Percentiles rank a stretch among this genome's conserved stretches.
Conservation (phyloP, 2,888 invertebrate genomes). For the Stenchaetothrips biformis region DNA sequence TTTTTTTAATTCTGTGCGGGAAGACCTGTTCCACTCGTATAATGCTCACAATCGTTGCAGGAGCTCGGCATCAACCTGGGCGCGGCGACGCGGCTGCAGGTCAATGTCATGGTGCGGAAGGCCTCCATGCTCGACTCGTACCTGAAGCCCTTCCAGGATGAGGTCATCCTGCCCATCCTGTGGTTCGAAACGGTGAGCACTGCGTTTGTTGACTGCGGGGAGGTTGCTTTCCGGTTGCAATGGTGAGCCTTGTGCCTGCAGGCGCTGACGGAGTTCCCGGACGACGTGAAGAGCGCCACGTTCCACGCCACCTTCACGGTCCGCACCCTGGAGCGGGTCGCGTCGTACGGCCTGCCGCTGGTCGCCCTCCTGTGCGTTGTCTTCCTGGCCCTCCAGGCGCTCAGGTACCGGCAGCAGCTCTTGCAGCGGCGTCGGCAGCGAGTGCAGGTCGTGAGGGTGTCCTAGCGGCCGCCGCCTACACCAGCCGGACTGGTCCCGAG, state of each 20-base stretch:
- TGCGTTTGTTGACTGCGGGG: neutral
- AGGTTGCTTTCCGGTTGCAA: neutral
- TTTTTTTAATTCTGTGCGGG: too few species aligned
- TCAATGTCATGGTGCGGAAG: conserved; percentile 64
- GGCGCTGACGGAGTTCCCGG: neutral
- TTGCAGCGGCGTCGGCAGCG: neutral
- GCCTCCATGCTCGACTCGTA: conserved; percentile 47
- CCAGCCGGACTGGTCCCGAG: too few species aligned
- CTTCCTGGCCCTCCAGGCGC: neutral
- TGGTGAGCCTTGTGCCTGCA: neutral
- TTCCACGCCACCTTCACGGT: conserved; percentile 9
- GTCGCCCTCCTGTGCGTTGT: neutral
- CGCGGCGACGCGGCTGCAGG: conserved; percentile 48
- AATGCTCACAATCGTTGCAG: conserved; percentile 33
- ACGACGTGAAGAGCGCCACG: neutral
- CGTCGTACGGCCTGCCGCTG: neutral
- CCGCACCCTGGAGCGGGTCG: neutral
- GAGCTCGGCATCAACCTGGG: conserved; percentile 39
- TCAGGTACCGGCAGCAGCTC: neutral
- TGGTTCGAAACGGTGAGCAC: conserved; percentile 67
- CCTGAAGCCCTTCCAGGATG: conserved; percentile 54
- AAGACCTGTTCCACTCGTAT: too few species aligned
- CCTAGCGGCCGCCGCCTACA: too few species aligned
- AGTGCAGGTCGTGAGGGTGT: too few species aligned
- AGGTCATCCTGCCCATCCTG: conserved; percentile 63